Base-by-base conservation (phyloP, 2,113 vertebrate species). In the Pedionomus torquatus region DNA sequence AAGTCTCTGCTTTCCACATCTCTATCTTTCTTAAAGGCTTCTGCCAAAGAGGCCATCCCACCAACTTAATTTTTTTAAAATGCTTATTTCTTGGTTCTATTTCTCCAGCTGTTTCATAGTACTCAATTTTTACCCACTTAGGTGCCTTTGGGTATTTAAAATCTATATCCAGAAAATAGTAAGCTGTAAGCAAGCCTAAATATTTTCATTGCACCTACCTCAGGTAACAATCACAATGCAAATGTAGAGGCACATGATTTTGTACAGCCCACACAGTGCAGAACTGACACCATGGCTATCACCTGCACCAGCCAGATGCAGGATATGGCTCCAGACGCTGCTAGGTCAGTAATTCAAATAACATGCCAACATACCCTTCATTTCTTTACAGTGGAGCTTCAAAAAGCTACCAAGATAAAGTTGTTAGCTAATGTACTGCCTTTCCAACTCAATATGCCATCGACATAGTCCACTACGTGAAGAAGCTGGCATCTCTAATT, bases 281-380 rank as follows among this genome's bases (percentile, higher is more conserved):
- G 30, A 90, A 74, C 1, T 77, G 64, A 61, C 31, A 31, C 1
- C 52, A 49, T 3, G 2, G 30, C 39, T 19, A 31, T 16, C 43
- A 41, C n/a, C 14, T 0, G 0, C 0, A 1, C 25, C 28, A 54
- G 63, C 24, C 83, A 92, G 25, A 51, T 1, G 5, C 44, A n/a
- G 0, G 0, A 15, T 37, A 58, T 3, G 25, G 39, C 51, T 90
- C 31, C 65, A 77, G 37, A 64, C 35, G 61, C 55, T 78, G 15
- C 37, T 30, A 46, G 55, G 17, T 68, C 2, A 55, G 60, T 31
- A 87, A 65, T 20, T 24, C 35, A 60, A 30, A 63, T 18, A 43
- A 79, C 15, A 33, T 41, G 57, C 48, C 51, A 64, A 84, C 13
- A n/a, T 7, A 88, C 2, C 3, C 20, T 37, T 86, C n/a, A 65